Base-by-base conservation (phyloP, 2,113 vertebrate species). In the Picathartes gymnocephalus region DNA sequence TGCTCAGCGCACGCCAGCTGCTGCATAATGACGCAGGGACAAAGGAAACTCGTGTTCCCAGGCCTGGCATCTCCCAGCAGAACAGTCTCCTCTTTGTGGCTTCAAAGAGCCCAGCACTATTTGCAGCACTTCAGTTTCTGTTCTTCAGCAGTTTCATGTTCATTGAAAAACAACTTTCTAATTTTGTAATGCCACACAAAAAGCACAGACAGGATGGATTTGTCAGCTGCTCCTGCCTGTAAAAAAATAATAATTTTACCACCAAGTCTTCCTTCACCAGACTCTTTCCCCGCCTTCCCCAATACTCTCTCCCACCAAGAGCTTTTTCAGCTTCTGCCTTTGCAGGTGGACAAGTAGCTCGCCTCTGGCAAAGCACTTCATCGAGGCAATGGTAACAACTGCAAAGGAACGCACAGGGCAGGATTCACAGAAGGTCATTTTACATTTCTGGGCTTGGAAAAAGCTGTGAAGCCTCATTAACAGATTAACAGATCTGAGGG, bases 1-100 rank as follows among this genome's bases (percentile, higher is more conserved):
- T 27, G 70, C 77, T 94, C 74, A 15, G 57, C 27, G 15, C 47
- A 39, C 1, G 0, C 50, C 92, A 95, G 93, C 94, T 95, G 91
- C 94, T 73, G 62, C 66, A 60, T 13, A 79, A 81, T n/a, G 65
- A 42, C 1, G 0, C 68, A 48, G 0, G 1, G 84, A 95, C 95
- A 96, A 95, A 89, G 90, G 42, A 56, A 68, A 64, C 23, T 68
- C 30, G 1, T 93, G 84, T 96, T 95, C 78, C 62, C 92, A 81
- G 82, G 88, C 61, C 90, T 92, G 86, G 73, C 86, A 84, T 58
- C 80, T 76, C 68, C 83, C 70, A 68, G 74, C 42, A 86, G 86
- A 93, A 96, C 88, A 95, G 73, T 21, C 81, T 70, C 47, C 64
- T 88, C 93, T 96, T 95, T 95, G 93, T 94, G 92, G 53, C 84